These are phyloP conservation scores for Eremobia ochroleuca DNA, from an alignment of 2,888 invertebrate genomes.

Conservation along the genomic window DNA sequence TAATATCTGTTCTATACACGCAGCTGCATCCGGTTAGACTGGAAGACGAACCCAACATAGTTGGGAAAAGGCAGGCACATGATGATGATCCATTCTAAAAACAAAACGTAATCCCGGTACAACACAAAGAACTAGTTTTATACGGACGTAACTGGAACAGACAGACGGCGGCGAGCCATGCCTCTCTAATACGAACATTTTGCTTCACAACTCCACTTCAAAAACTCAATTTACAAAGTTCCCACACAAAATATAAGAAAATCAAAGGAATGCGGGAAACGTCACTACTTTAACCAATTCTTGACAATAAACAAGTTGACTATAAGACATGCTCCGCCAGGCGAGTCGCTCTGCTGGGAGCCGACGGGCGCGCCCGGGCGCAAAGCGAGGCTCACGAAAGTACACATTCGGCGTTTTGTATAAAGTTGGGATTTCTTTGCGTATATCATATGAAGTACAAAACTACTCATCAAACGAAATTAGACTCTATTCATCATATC, in stretches of 20 bases:
- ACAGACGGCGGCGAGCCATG: slow-evolving; percentile 26
- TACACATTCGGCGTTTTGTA: slow-evolving; percentile 62
- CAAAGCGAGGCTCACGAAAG: slow-evolving; percentile 56
- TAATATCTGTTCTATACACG: slow-evolving; percentile 6
- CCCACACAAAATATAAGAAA: slow-evolving; percentile 68
- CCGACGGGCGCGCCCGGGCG: slow-evolving; percentile 70
- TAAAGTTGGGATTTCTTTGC: slow-evolving; percentile 71
- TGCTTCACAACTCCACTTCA: slow-evolving; percentile 47
- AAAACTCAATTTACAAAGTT: slow-evolving; percentile 69
- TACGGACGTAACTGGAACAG: slow-evolving; percentile 35
- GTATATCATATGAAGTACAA: slow-evolving; percentile 64
- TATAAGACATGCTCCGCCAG: slow-evolving; percentile 77
- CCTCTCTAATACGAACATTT: slow-evolving; percentile 57
- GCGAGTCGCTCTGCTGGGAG: slow-evolving; percentile 78
- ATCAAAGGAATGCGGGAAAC: slow-evolving; percentile 71
- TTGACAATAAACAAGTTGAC: slow-evolving; percentile 82
- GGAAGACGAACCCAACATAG: too few relatives aligned
- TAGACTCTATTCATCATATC: slow-evolving; percentile 41
- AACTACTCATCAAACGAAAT: slow-evolving; percentile 45
- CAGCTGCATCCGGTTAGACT: too few relatives aligned
- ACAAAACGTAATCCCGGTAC: slow-evolving; percentile 23
- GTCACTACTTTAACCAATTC: slow-evolving; percentile 77
- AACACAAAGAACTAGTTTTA: slow-evolving; percentile 39
- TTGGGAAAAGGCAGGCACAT: too few relatives aligned
- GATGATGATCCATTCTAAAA: too few relatives aligned